Base-by-base conservation (phyloP, 2,888 invertebrate species). In the Trichopoda pennipes region DNA sequence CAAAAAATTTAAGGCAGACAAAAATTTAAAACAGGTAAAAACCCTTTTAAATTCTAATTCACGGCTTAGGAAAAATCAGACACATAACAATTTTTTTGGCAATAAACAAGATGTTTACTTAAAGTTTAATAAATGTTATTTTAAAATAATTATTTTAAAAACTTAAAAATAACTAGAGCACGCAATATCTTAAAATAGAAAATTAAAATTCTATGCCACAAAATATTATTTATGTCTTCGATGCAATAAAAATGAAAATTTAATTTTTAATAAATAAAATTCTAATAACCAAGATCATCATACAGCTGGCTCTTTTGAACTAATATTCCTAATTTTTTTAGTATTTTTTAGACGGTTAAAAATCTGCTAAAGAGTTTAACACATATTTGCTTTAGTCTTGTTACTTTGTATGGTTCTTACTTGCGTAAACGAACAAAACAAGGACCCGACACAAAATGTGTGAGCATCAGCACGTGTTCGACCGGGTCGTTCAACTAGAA, bases 361-460 rank as follows among this genome's bases (percentile, higher is more conserved):
- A 16, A 38, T 66, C 56, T 56, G 44, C 16, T 49, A 66, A 55
- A 44, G 63, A 64, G 64, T 32, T 66, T 23, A 14, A 12, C 49
- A 70, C n/a, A 44, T n/a, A 23, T 38, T 38, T 28, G 28, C 6
- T 51, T 61, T 23, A 4, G 7, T 21, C 9, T 17, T 63, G 10
- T 49, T 64, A 3, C 32, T 32, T 28, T 17, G 4, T 32, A 32
- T 14, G 38, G 17, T 61, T 16, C 1, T n/a, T 32, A 2, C 81
- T 79, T 79, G 66, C 63, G 74, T 74, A 72, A 73, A 70, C 19
- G 66, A 80, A 64, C 53, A 44, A 44, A 58, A 74, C 79, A 64
- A 47, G 83, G 83, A 83, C 83, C 84, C n/a, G n/a, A 84, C 84
- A 80, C 84, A 83, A 78, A 76, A n/a, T n/a, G n/a, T n/a, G n/a